These are phyloP conservation scores for Clavelina lepadiformis DNA, from an alignment of 23 tunicate genomes.

Conservation along the genomic window DNA sequence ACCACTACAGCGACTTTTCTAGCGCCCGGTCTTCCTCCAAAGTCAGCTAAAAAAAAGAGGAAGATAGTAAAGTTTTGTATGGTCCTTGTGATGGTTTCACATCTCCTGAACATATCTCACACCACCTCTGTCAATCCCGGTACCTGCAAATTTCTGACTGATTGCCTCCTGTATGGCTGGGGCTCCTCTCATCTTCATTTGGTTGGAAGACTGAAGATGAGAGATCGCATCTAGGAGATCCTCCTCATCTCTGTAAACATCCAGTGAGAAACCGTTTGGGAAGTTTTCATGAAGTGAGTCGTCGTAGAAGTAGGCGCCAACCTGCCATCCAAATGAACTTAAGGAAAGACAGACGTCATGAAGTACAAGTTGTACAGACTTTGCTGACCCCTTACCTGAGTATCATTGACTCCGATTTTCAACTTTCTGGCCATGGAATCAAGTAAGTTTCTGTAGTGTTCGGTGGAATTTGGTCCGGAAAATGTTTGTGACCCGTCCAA, in stretches of 20 bases:
- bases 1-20: slow-evolving; percentile 9
- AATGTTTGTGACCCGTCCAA: slow-evolving; percentile 22
- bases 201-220: background rate
- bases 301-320: slow-evolving; percentile 1
- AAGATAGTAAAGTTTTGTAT: no score
- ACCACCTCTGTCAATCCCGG: no score
- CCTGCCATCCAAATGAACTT: no score
- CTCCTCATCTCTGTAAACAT: background rate
- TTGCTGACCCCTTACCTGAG: no score
- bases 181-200: background rate
- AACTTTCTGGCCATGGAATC: background rate
- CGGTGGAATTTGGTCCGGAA: background rate
- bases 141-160: slow-evolving; percentile 6
- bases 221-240: slow-evolving; percentile 4
- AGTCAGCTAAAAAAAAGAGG: background rate
- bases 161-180: slow-evolving; percentile 15
- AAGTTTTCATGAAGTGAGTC: slow-evolving; percentile 3
- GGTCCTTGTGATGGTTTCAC: no score
- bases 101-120: no score
- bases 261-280: slow-evolving; percentile 20
- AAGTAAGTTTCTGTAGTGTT: slow-evolving; percentile 4
- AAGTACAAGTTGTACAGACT: no score
- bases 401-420: slow-evolving; percentile 6
- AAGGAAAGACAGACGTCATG: background rate
- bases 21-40: slow-evolving; percentile 9